Base-by-base conservation (phyloP, 1,140 invertebrate genomes). In the Trichonephila inaurata region DNA sequence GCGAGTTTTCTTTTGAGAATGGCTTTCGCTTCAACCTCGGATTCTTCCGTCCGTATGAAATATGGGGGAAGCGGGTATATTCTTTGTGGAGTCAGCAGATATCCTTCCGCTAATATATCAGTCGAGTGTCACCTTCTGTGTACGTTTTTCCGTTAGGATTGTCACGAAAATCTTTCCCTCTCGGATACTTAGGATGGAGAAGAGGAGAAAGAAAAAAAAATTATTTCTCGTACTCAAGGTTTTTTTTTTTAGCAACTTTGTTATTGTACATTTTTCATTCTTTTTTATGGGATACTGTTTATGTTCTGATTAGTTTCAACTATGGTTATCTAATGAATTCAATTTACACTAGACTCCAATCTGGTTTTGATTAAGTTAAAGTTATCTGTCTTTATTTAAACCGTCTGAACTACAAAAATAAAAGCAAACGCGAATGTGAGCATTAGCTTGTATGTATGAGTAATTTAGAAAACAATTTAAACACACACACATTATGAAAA, bases 71-170 rank as follows among this genome's bases (percentile, higher is more conserved):
- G 81, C 7, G 28, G 28, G 81, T 40, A 85, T 40, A 64, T 64
- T 60, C 90, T 92, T 85, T 92, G 81, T 69, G 82, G 77, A 83
- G 90, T 92, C 90, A 85, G 90, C 90, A 92, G 60, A 92, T 92
- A 92, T 85, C 60, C 90, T 92, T 83, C 90, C 90, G 90, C 81
- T 92, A 92, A 92, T 92, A 92, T 92, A 85, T 92, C 90, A 92
- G 90, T 33, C 40, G 90, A 66, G 90, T 92, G 90, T 83, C 90
- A 69, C 77, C 90, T 28, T 40, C 66, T 91, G 90, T 66, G 81
- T 62, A 85, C 33, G 40, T 58, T 91, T 69, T 92, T 92, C 90
- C 90, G 82, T 58, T 62, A 85, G 90, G 51, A 85, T 91, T 92
- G 90, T 91, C 89, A 81, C 89, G 69, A 44, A 91, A 51, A 61